These are phyloP conservation scores for Podabrus alpinus DNA, from an alignment of 2,888 invertebrate genomes.

Conservation along the genomic window DNA sequence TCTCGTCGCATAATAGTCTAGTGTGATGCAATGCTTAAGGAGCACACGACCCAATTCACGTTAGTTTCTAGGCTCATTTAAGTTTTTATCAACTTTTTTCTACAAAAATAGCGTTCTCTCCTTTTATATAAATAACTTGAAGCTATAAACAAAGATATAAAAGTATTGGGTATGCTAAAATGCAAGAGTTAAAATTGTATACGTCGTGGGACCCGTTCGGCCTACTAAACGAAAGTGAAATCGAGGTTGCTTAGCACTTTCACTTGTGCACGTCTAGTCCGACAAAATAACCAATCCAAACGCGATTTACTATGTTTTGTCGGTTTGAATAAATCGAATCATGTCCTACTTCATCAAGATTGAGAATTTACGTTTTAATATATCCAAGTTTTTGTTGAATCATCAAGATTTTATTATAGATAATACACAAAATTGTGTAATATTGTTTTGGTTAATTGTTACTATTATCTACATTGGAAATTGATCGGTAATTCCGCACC, in stretches of 20 bases:
- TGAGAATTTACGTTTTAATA: constrained; percentile 44
- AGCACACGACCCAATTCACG: constrained; percentile 56
- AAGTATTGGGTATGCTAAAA: constrained; percentile 13
- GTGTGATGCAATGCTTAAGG: constrained; percentile 53
- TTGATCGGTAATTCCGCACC: not conserved
- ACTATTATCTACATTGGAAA: not conserved
- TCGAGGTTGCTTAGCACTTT: constrained; percentile 59
- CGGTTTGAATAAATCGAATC: constrained; percentile 52
- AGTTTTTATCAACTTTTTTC: constrained; percentile 15
- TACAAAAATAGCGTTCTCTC: constrained; percentile 10
- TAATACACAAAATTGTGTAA: not conserved
- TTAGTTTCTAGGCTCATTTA: constrained; percentile 52
- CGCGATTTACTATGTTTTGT: constrained; percentile 49
- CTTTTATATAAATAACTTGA: constrained; percentile 5
- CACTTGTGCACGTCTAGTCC: constrained; percentile 57
- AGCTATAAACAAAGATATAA: constrained; percentile 33
- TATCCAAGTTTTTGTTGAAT: constrained; percentile 31
- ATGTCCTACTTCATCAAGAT: constrained; percentile 51
- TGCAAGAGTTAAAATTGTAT: constrained; percentile 44
- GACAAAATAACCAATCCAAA: constrained; percentile 51
- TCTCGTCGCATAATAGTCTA: constrained; percentile 53
- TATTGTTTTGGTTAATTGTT: constrained; percentile 1
- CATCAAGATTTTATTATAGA: constrained; percentile 14
- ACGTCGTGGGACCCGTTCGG: constrained; percentile 57
- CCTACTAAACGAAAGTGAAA: constrained; percentile 60